A percentile compares a stretch with the other conserved stretches of the same genome.
phyloP scores from a whole-genome alignment of 1,140 invertebrate species.

The Drosophila asahinai region DNA sequence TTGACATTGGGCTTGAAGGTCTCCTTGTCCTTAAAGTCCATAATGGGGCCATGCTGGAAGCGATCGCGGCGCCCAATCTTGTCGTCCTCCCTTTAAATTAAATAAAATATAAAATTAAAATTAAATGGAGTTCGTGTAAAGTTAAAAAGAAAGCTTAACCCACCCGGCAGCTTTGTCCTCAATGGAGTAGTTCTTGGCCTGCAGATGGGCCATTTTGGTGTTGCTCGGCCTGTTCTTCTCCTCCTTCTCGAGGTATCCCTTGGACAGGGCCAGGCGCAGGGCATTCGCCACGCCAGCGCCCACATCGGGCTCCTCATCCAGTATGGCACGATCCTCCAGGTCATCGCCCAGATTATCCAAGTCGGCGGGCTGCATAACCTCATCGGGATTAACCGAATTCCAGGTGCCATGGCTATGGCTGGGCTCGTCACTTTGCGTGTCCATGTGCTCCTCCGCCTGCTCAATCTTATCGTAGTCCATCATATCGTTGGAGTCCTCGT shows the following conservation, averaged over 20 bases:
- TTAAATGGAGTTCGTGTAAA: not conserved
- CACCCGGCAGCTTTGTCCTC: conserved; percentile 97
- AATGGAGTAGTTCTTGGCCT: conserved; percentile 97
- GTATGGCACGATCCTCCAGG: conserved; percentile 89
- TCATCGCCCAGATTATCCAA: conserved; percentile 81
- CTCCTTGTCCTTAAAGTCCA: conserved; percentile 97
- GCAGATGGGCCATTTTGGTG: conserved; percentile 90
- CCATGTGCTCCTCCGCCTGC: conserved; percentile 64
- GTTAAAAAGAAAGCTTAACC: conserved; percentile 48
- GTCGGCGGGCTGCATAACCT: conserved; percentile 71
- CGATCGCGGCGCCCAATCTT: conserved; percentile 90
- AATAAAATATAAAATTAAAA: not conserved
- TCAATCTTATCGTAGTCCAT: conserved; percentile 86
- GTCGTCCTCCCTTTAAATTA: conserved; percentile 91
- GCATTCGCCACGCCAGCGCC: conserved; percentile 96
- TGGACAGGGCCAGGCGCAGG: conserved; percentile 95
- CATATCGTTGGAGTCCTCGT: conserved; percentile 93
- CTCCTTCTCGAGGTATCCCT: conserved; percentile 97
- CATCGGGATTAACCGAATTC: conserved; percentile 86
- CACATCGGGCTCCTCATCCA: conserved; percentile 98
- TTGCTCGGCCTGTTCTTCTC: conserved; percentile 90
- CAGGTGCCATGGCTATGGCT: conserved; percentile 81
- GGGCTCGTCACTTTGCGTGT: conserved; percentile 55
- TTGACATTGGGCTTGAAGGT: conserved; percentile 98
- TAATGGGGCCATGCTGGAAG: conserved; percentile 93